Conservation (phyloP, 1,140 invertebrate species). For the Tetragonula clypearis region DNA sequence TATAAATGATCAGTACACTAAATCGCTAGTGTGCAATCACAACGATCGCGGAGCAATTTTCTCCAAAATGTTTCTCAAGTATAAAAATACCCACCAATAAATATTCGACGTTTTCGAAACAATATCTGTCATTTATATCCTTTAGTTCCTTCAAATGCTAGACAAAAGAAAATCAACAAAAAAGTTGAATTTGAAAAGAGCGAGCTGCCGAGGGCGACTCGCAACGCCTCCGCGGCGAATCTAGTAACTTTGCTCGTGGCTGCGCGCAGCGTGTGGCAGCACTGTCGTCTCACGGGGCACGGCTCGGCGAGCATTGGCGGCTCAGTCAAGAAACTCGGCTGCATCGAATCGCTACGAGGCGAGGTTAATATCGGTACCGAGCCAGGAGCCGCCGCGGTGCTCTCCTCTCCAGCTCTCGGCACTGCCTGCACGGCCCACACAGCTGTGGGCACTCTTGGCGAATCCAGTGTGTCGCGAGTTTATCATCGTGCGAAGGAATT, state of each 20-base stretch:
- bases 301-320: conserved; percentile 64
- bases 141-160: background rate
- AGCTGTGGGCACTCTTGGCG: conserved; percentile 5
- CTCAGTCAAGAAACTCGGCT: conserved; percentile 76
- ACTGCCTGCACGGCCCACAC: conserved; percentile 3
- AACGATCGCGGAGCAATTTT: no score
- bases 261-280: conserved; percentile 50
- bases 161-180: background rate
- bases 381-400: conserved; percentile 54
- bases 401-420: conserved; percentile 49
- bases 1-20: background rate
- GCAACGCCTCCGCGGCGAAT: background rate
- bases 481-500: background rate
- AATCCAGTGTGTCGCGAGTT: background rate
- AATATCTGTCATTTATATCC: background rate
- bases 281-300: conserved; percentile 67
- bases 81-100: background rate
- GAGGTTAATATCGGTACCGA: conserved; percentile 38
- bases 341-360: conserved; percentile 72
- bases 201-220: background rate
- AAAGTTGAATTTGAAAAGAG: background rate
- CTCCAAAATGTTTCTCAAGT: no score
- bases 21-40: background rate
- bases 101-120: background rate
- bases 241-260: conserved; percentile 22